Evolutionary conservation across 2,888 invertebrate species (phyloP).

Genomic region (Protophormia terraenovae): DNA sequence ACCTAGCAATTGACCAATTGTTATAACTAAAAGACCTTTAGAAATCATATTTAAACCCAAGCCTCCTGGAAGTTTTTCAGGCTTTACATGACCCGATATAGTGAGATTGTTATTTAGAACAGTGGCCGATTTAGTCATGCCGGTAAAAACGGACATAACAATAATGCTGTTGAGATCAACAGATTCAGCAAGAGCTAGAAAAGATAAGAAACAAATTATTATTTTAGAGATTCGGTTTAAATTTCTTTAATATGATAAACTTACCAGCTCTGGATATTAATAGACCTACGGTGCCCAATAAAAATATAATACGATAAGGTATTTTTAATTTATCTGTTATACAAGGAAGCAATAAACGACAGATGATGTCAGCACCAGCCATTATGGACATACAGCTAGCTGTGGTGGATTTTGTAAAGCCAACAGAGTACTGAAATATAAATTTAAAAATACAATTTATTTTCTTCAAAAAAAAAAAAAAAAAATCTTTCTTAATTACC

Average conservation of each 20-base stretch:
- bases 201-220: not conserved
- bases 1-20: conserved; percentile 85
- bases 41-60: conserved; percentile 88
- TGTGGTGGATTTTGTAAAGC: conserved; percentile 82
- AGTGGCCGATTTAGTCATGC: conserved; percentile 88
- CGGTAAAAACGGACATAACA: conserved; percentile 84
- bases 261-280: conserved; percentile 80
- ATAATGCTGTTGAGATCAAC: conserved; percentile 83
- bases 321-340: conserved; percentile 85
- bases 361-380: conserved; percentile 86
- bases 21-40: conserved; percentile 86
- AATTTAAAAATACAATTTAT: not conserved
- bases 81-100: conserved; percentile 85
- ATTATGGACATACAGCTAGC: conserved; percentile 88
- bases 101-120: conserved; percentile 88
- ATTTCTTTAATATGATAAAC: conserved; percentile 1
- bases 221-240: not conserved
- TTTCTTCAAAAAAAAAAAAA: no score
- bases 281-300: conserved; percentile 84
- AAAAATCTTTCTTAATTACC: conserved; percentile 77
- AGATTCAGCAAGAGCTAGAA: conserved; percentile 84
- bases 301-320: conserved; percentile 85
- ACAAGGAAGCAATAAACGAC: conserved; percentile 85
- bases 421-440: conserved; percentile 75
- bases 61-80: conserved; percentile 85